Percentiles rank a stretch among this genome's conserved stretches.
These are phyloP conservation scores for Aspiorhynchus laticeps DNA, from an alignment of 2,113 vertebrate species.

Conservation along the genomic window DNA sequence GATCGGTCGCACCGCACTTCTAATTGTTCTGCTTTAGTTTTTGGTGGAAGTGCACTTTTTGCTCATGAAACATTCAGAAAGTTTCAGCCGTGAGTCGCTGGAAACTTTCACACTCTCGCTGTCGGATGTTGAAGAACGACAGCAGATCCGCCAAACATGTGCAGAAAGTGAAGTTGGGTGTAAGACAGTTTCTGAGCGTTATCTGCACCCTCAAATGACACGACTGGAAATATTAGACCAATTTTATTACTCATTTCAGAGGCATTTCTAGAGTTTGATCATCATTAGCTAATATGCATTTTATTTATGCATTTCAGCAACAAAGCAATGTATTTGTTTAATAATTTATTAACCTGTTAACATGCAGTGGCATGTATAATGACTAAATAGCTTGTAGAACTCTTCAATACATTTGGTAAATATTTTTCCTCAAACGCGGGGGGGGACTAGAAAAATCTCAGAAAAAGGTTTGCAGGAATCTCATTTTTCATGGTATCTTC, in stretches of 20 bases:
- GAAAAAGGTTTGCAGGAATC: too few relatives aligned
- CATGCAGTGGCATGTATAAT: too few relatives aligned
- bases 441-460: too few relatives aligned
- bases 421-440: too few relatives aligned
- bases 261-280: not conserved
- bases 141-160: not conserved
- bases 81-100: not conserved
- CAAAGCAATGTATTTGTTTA: not conserved
- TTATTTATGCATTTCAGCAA: not conserved
- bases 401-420: too few relatives aligned
- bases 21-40: conserved; percentile 12
- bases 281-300: not conserved
- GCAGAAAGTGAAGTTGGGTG: not conserved
- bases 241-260: not conserved
- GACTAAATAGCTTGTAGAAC: too few relatives aligned
- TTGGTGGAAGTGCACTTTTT: not conserved
- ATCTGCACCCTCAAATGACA: not conserved
- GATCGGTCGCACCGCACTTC: not conserved
- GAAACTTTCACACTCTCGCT: not conserved
- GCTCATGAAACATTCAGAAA: conserved; percentile 9
- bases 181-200: not conserved
- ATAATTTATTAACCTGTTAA: not conserved
- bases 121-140: not conserved
- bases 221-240: not conserved
- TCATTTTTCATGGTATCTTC: too few relatives aligned